Conservation (phyloP, 2,797 vertebrate species). For the Acanthurus tractus region DNA sequence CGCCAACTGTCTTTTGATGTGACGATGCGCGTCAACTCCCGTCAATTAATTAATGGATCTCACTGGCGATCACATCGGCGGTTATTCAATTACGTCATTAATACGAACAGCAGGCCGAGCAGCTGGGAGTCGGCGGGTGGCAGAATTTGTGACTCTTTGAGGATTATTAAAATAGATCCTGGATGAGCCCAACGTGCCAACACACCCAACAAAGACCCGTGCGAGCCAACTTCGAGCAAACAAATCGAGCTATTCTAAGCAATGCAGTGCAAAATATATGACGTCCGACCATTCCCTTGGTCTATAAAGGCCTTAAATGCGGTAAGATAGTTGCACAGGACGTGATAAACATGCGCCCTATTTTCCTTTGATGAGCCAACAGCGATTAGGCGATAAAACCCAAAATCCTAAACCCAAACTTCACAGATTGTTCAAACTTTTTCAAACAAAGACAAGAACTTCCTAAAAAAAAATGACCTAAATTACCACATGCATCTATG, state of each 20-base stretch:
- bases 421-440: not conserved
- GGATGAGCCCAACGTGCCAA: not conserved
- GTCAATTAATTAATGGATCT: constrained; percentile 77
- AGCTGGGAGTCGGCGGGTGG: not conserved
- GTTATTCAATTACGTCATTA: constrained; percentile 42
- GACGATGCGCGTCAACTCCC: constrained; percentile 73
- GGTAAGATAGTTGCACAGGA: not conserved
- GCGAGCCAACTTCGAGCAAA: not conserved
- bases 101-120: not conserved
- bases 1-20: constrained; percentile 91
- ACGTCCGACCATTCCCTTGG: rapidly evolving
- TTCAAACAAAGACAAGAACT: not conserved
- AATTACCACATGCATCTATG: not conserved
- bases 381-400: not conserved
- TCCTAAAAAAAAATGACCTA: not conserved
- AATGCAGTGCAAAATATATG: not conserved
- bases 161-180: constrained; percentile 21
- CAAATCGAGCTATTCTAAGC: not conserved
- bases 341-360: not conserved
- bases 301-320: not conserved
- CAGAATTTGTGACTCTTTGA: not conserved
- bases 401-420: not conserved
- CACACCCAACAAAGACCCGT: not conserved
- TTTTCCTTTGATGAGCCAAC: not conserved
- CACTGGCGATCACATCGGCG: constrained; percentile 82